A percentile compares a stretch with the other conserved stretches of the same genome.
Conservation (phyloP, 1,140 invertebrate species). For the Tenebrio molitor region DNA sequence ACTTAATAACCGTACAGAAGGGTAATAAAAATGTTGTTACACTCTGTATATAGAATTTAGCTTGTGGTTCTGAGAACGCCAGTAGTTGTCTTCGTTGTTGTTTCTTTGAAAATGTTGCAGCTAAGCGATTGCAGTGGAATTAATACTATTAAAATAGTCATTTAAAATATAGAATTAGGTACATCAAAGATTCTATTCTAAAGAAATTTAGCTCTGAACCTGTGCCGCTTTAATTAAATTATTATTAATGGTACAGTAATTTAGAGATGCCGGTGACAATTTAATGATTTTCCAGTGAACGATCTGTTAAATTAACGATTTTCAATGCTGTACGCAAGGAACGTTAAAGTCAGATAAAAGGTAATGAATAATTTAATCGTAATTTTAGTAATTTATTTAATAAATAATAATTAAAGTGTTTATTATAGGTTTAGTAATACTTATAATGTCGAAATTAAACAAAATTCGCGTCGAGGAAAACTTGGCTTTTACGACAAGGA, state of each 20-base stretch:
- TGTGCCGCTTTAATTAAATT: slow-evolving; percentile 32
- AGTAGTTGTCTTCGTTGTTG: too few relatives aligned
- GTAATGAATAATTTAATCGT: slow-evolving; percentile 11
- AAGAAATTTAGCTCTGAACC: background rate
- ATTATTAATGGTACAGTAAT: slow-evolving; percentile 32
- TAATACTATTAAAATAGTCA: too few relatives aligned
- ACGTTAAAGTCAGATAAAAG: background rate
- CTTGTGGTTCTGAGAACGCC: too few relatives aligned
- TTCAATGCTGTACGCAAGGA: background rate
- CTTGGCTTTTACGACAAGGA: slow-evolving; percentile 32
- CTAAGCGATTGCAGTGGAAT: too few relatives aligned
- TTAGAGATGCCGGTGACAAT: slow-evolving; percentile 22
- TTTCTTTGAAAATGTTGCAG: background rate
- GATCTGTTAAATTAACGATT: slow-evolving; percentile 6
- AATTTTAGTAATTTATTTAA: too few relatives aligned
- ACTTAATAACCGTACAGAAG: too few relatives aligned
- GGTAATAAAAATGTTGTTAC: too few relatives aligned
- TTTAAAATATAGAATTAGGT: slow-evolving; percentile 31
- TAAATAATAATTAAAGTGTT: too few relatives aligned
- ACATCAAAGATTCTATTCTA: slow-evolving; percentile 11
- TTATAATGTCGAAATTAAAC: slow-evolving; percentile 20
- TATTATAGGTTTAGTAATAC: too few relatives aligned
- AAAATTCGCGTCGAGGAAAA: slow-evolving; percentile 19
- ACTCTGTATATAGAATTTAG: too few relatives aligned
- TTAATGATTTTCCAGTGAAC: slow-evolving; percentile 15